phyloP scores from a whole-genome alignment of 2,113 vertebrate genomes.

The Strix uralensis region DNA sequence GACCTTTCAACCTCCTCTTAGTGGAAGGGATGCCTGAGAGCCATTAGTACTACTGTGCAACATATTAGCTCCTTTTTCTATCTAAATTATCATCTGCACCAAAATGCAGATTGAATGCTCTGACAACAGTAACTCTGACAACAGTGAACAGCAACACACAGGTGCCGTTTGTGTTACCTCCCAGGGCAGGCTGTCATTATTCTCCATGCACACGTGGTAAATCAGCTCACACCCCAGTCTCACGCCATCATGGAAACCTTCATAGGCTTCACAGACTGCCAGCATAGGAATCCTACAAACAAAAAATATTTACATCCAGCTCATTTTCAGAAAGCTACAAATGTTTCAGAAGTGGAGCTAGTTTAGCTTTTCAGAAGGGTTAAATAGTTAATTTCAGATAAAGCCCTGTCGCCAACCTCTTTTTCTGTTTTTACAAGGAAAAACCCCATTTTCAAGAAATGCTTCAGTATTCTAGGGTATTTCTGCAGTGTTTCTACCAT shows the following conservation, averaged over 20 bases:
- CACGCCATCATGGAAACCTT: background rate
- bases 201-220: fast-evolving
- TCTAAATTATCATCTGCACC: background rate
- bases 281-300: background rate
- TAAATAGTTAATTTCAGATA: background rate
- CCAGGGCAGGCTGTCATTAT: background rate
- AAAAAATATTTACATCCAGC: background rate
- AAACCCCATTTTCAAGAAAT: background rate
- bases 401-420: background rate
- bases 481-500: background rate
- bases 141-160: background rate
- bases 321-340: background rate
- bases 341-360: background rate
- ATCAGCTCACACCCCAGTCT: background rate
- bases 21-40: background rate
- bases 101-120: background rate
- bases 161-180: background rate
- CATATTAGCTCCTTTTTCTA: background rate
- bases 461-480: background rate
- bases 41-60: background rate
- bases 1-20: background rate
- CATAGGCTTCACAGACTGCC: fast-evolving
- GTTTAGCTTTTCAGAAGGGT: background rate
- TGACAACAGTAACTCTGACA: background rate
- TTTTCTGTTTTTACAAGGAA: background rate